Evolutionary conservation across 2,797 vertebrate genomes (phyloP), one percentile per base, ranked within the genome.

Genomic region (Pelodytes ibericus): DNA sequence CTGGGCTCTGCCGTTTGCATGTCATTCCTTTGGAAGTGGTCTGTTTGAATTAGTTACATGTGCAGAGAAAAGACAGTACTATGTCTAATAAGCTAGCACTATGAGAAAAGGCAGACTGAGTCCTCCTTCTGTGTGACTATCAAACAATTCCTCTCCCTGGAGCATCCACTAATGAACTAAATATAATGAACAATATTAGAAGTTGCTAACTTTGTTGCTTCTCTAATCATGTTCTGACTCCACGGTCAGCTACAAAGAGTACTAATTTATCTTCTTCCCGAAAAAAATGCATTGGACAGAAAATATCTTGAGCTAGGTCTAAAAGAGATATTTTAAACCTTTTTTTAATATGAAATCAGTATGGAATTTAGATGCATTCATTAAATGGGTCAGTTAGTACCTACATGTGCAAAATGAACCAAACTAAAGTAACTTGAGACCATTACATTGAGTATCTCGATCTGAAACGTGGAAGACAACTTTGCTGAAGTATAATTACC

Each of bases 21-120:
- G 63, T 68, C 39, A 33, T 26, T 60, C 31, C 36, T 67, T 75
- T 59, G 36, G 31, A 75, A 68, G 63, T 67, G 53, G 63, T 75
- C 72, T 67, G 53, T 75, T 67, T 75, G 53, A 68, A 68, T 67
- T 67, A 75, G 56, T 27, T 67, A 29, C 26, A 67, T 67, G 56
- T 41, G 64, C 27, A 60, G 63, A 60, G 4, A 59, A 29, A 20
- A 68, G 63, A 75, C 72, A 75, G 53, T 30, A 31, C n/a, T 49
- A 36, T 63, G 39, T 60, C 27, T 59, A 74, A 67, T 67, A 63
- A 74, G 41, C 72, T 58, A 67, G 58, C 63, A 49, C 53, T 67
- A 47, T 24, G 10, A 74, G 71, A 25, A 51, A 30, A 47, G 25
- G 44, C 53, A 30, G 25, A 59, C 8, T 66, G 26, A 74, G 18